Percentiles rank a stretch among this genome's conserved stretches.
Conservation (phyloP, 37 sponge, comb jelly and placozoan species). For the Chondrilla cf. caribensis region DNA sequence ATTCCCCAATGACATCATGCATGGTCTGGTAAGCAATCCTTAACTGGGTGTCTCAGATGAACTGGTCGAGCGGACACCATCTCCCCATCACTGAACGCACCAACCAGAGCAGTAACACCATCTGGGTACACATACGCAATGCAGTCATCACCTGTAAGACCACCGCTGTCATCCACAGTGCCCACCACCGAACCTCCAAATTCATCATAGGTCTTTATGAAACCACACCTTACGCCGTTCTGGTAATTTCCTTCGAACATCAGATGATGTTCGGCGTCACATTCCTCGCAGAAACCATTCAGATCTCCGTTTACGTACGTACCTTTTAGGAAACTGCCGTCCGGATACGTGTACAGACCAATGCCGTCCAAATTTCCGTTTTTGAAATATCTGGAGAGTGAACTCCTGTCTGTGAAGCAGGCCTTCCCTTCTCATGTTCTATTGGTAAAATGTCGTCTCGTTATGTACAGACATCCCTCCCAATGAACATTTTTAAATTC, state of each 20-base stretch:
- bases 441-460: slow-evolving; percentile 46
- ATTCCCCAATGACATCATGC: background rate
- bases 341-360: slow-evolving; percentile 46
- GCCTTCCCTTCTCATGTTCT: slow-evolving; percentile 56
- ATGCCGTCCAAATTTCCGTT: slow-evolving; percentile 43
- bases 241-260: slow-evolving; percentile 37
- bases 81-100: slow-evolving; percentile 41
- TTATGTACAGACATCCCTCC: no score
- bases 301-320: slow-evolving; percentile 45
- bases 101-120: slow-evolving; percentile 36
- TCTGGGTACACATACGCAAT: slow-evolving; percentile 75
- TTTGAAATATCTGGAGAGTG: slow-evolving; percentile 35
- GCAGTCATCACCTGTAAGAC: slow-evolving; percentile 39
- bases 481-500: no score
- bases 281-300: slow-evolving; percentile 50
- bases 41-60: background rate
- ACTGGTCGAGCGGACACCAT: slow-evolving; percentile 40
- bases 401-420: slow-evolving; percentile 49
- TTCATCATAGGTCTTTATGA: slow-evolving; percentile 44
- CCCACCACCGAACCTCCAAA: slow-evolving; percentile 50
- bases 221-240: slow-evolving; percentile 29
- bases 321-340: slow-evolving; percentile 55
- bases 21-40: no score
- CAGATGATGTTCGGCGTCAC: slow-evolving; percentile 17
- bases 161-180: slow-evolving; percentile 39